phyloP scores from a whole-genome alignment of 2,797 vertebrate species.

The Notamacropus eugenii region DNA sequence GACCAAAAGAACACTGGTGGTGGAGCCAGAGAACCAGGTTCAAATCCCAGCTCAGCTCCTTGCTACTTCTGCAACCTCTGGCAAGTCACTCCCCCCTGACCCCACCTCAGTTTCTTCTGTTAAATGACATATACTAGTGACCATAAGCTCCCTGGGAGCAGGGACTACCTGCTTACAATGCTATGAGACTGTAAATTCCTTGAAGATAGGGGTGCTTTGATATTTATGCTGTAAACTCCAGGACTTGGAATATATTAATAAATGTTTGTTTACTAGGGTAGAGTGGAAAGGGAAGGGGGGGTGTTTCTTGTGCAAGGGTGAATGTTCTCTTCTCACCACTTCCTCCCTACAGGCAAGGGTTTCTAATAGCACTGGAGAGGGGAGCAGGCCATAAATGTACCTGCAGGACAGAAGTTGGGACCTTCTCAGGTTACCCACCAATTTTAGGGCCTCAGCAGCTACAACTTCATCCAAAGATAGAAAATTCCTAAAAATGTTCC shows the following conservation, averaged over 20 bases:
- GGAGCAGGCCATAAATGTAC: not conserved
- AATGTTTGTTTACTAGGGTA: not conserved
- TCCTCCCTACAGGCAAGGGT: not conserved
- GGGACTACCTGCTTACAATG: not conserved
- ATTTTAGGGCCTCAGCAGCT: not conserved
- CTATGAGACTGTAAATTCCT: not conserved
- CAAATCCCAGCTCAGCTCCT: not conserved
- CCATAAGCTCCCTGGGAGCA: not conserved
- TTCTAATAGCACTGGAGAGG: not conserved
- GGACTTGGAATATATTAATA: not conserved
- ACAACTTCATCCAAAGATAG: not conserved
- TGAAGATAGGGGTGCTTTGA: not conserved
- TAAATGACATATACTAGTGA: not conserved
- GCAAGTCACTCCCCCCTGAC: not conserved
- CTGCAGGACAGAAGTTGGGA: not conserved
- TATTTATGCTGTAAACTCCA: not conserved
- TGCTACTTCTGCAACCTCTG: not conserved
- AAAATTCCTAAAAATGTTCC: not conserved
- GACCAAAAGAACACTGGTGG: not conserved
- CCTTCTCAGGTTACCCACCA: not conserved
- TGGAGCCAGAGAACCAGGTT: not conserved
- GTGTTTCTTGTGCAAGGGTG: not conserved
- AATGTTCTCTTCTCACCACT: not conserved
- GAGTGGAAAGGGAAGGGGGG: not conserved
- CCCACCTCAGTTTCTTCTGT: not conserved